Base-by-base conservation (phyloP, 2,113 vertebrate species). In the Megaptera novaeangliae region DNA sequence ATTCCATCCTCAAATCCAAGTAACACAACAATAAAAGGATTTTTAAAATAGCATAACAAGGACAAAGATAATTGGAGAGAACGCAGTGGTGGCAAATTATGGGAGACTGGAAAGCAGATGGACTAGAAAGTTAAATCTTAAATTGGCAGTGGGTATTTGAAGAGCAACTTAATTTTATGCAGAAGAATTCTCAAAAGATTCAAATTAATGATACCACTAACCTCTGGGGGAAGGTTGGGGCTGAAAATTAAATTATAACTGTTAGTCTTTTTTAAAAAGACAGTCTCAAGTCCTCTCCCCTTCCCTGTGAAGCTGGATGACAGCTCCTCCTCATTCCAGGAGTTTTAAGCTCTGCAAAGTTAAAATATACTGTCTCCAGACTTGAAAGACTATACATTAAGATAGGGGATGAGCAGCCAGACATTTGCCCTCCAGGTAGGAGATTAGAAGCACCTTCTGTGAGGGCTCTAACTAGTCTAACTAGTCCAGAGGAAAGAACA, bases 181-280 rank as follows among this genome's bases (percentile, higher is more conserved):
- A 57, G 6, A 91, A 74, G 41, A 93, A 87, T 41, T 96, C 71
- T 95, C 66, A 80, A 64, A 80, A 11, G 23, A 86, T 93, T 68
- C n/a, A 95, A 92, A 69, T 93, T 72, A 95, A 93, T 82, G 91
- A 44, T 63, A 88, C 20, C 49, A 89, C 21, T 78, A 91, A 92
- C 41, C 27, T 69, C 39, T 66, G 34, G 15, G 29, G 31, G 44
- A n/a, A 55, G 10, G 18, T 21, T 52, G 7, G 15, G 63, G 44
- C 82, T 83, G 49, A 59, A 95, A 77, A 88, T 57, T 93, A 86
- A 94, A 86, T 71, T 84, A 69, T n/a, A 88, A 44, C 27, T 15
- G 13, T 71, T 90, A 59, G 29, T 61, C 63, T 69, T 88, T 82
- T 31, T 0, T 57, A 86, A 82, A 87, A 78, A 7, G 20, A 63